Evolutionary conservation across 1,140 invertebrate species (phyloP), one percentile per base, ranked within the genome.

Genomic region (Dreissena polymorpha): DNA sequence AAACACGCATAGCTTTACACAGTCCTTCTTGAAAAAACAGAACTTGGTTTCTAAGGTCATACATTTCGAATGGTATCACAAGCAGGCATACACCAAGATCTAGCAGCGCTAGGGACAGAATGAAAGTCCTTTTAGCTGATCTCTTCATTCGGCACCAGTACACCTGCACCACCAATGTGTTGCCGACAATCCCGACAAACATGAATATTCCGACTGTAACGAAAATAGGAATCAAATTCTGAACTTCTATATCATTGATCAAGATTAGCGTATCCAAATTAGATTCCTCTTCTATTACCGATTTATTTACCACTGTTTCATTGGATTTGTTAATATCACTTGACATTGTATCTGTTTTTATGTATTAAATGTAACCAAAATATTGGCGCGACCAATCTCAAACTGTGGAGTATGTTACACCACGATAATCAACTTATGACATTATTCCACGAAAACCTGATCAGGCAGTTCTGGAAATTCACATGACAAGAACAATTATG

Each of bases 1-100:
- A 25, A n/a, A 87, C 78, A 14, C 90, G 79, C n/a, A 87, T 82
- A 8, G 86, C 29, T 75, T 89, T 87, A 69, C 90, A 91, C 2
- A 89, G 10, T 13, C 69, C 65, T 7, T 74, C 77, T 13, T 74
- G 72, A 27, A 69, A 53, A 74, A 89, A 91, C 50, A 67, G 84
- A 65, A 82, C 86, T 14, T 87, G 87, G 57, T 86, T 88, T 23
- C 86, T 64, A 16, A 90, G 65, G 67, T 90, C 89, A 29, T 89
- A 77, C 10, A 90, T 86, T 81, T 91, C 90, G 65, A 89, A 89
- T 0, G 91, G 91, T 70, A 91, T 87, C 0, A 86, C 86, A n/a
- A 91, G 21, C 10, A 73, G 16, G 73, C 89, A 90, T 39, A 78
- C 86, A 10, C 87, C 68, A 13, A 91, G 69, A 82, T 91, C 91